A percentile compares a stretch with the other conserved stretches of the same genome.
phyloP scores from a whole-genome alignment of 64 coral and sea anemone species.

The Trachythela sp. region DNA sequence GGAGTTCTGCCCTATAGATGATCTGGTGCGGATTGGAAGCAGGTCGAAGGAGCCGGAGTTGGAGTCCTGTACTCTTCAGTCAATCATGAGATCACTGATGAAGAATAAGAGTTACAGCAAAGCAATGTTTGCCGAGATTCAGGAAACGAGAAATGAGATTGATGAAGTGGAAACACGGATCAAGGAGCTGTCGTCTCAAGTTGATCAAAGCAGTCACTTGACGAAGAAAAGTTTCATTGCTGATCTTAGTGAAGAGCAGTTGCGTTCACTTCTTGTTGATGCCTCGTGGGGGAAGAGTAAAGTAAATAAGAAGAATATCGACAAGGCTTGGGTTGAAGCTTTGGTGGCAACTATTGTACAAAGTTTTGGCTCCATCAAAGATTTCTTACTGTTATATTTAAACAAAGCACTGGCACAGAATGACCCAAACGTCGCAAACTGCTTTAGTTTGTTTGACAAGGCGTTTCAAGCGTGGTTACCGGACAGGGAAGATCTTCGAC shows the following conservation, averaged over 20 bases:
- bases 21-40: background rate
- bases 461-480: background rate
- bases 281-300: background rate
- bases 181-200: background rate
- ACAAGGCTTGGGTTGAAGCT: background rate
- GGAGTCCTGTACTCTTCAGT: background rate
- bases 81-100: background rate
- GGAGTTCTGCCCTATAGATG: background rate
- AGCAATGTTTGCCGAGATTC: background rate
- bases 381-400: background rate
- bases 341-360: background rate
- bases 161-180: background rate
- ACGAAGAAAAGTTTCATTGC: background rate
- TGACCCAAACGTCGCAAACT: background rate
- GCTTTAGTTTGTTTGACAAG: background rate
- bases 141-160: background rate
- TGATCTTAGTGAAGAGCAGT: background rate
- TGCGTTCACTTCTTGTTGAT: background rate
- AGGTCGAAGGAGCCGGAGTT: background rate
- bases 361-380: background rate
- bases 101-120: background rate
- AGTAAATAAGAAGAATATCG: background rate
- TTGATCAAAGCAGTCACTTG: background rate
- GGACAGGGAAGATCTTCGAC: background rate
- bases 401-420: background rate